Percentiles rank a stretch among this genome's conserved stretches.
These are phyloP conservation scores for Ctenodactylus gundi DNA, from an alignment of 2,113 vertebrate species.

Conservation along the genomic window DNA sequence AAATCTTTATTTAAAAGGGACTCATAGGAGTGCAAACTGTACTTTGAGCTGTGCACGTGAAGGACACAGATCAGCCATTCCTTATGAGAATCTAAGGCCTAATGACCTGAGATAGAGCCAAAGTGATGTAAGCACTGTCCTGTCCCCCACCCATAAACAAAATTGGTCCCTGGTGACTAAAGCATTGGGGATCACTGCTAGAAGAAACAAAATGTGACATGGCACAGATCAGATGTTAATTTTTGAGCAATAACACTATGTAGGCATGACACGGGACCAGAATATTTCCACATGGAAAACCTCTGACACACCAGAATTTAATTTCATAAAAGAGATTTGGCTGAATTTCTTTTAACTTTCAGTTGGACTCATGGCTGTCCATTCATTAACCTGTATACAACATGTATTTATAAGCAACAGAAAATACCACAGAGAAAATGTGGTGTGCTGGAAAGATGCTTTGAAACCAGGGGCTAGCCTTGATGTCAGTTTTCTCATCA, in stretches of 20 bases:
- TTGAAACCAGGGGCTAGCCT: neutral
- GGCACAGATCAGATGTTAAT: neutral
- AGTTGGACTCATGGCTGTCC: neutral
- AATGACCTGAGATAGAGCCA: no score
- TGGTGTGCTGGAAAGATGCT: neutral
- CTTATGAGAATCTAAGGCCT: no score
- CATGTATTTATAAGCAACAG: neutral
- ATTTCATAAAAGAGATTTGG: neutral
- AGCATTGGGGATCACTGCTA: no score
- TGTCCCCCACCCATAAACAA: no score
- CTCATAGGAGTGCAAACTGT: no score
- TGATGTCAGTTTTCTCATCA: neutral
- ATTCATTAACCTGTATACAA: neutral
- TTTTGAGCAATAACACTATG: neutral
- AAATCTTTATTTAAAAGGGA: no score
- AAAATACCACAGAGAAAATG: neutral
- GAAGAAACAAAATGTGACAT: fast-evolving
- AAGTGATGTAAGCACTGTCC: no score
- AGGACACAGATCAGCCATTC: no score
- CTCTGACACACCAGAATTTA: neutral
- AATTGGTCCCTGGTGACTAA: no score
- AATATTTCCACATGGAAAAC: neutral
- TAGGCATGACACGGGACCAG: neutral
- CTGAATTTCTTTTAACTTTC: neutral
- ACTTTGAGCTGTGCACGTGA: no score